Conservation (phyloP, 2,888 invertebrate genomes). For the Leptinotarsa juncta region DNA sequence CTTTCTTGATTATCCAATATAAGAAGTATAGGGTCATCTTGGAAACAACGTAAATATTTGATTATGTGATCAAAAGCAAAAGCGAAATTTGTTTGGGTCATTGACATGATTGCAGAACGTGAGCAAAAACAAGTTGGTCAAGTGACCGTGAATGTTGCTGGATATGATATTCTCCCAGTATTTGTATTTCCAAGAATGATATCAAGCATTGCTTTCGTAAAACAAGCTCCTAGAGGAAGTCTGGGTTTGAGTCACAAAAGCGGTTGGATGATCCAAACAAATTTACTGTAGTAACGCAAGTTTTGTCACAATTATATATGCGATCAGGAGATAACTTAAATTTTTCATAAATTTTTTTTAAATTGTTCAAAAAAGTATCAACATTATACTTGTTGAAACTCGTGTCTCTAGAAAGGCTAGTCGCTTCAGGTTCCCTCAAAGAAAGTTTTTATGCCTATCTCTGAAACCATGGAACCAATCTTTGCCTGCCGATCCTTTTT, state of each 20-base stretch:
- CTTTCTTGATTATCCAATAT: constrained; percentile 60
- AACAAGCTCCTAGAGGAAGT: too few species aligned
- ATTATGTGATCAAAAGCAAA: constrained; percentile 17
- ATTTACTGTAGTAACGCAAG: background rate
- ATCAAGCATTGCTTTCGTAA: background rate
- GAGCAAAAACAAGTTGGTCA: too few species aligned
- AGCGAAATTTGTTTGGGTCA: background rate
- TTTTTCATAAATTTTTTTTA: too few species aligned
- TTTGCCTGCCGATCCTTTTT: constrained; percentile 9
- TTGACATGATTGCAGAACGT: too few species aligned
- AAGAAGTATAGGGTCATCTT: constrained; percentile 47
- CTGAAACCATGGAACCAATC: constrained; percentile 8
- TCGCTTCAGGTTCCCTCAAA: background rate
- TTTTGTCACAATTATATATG: background rate
- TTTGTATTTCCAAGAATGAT: background rate
- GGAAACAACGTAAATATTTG: constrained; percentile 11
- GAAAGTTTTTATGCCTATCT: constrained; percentile 13
- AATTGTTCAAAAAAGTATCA: too few species aligned
- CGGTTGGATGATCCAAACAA: too few species aligned
- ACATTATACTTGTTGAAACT: too few species aligned
- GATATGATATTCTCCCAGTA: too few species aligned
- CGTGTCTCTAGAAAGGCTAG: background rate
- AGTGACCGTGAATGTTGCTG: too few species aligned
- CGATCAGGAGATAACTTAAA: too few species aligned
- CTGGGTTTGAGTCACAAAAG: too few species aligned